A percentile compares a stretch with the other conserved stretches of the same genome.
Conservation (phyloP, 2,113 vertebrate species). For the Zingel zingel region DNA sequence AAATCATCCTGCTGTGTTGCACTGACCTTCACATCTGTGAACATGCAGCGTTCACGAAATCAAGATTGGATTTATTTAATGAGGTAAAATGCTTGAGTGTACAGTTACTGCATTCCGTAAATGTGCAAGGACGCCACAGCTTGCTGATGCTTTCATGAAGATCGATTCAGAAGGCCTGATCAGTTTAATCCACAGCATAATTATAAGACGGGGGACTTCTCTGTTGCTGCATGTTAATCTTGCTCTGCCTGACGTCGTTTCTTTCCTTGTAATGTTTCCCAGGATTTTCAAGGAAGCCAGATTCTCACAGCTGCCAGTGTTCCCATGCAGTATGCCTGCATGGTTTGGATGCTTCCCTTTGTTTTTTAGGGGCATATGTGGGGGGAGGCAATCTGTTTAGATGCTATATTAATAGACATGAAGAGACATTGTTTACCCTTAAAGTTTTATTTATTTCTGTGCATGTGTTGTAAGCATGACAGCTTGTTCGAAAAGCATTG, state of each 20-base stretch:
- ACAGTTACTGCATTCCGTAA: slow-evolving; percentile 29
- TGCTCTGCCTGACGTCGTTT: slow-evolving; percentile 6
- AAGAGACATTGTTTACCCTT: background rate
- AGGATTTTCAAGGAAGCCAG: slow-evolving; percentile 68
- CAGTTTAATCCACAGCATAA: slow-evolving; percentile 60
- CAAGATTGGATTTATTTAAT: slow-evolving; percentile 69
- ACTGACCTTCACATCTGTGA: slow-evolving; percentile 60
- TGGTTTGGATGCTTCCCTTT: slow-evolving; percentile 26
- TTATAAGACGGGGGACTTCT: slow-evolving; percentile 61
- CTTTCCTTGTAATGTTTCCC: slow-evolving; percentile 35
- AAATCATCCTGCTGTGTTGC: slow-evolving; percentile 38
- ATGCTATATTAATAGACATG: slow-evolving; percentile 23
- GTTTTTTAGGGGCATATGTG: slow-evolving; percentile 10
- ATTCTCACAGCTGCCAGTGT: slow-evolving; percentile 54
- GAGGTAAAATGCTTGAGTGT: slow-evolving; percentile 55
- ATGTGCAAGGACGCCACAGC: slow-evolving; percentile 39
- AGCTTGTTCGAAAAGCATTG: slow-evolving; percentile 10
- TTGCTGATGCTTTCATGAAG: slow-evolving; percentile 47
- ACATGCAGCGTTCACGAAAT: slow-evolving; percentile 23
- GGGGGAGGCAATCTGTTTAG: background rate
- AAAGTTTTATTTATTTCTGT: background rate
- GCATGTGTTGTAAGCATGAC: background rate
- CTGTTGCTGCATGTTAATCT: slow-evolving; percentile 58
- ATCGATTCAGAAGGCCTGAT: slow-evolving; percentile 65
- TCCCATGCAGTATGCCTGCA: slow-evolving; percentile 14